phyloP scores from a whole-genome alignment of 2,888 invertebrate species.

The Isotomurus palustris region DNA sequence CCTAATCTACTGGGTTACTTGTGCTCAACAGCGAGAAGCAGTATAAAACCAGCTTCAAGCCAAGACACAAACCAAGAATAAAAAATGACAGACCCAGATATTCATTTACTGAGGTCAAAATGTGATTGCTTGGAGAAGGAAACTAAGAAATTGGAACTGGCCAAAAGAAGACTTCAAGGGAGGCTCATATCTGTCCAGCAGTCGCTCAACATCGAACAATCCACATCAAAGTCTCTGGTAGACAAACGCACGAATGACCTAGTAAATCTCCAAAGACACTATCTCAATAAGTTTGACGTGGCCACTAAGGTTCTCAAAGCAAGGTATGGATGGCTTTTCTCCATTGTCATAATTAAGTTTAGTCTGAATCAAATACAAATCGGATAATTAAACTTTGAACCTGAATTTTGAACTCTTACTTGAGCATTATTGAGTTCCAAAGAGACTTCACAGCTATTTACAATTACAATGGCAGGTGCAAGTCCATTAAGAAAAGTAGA shows the following conservation, averaged over 20 bases:
- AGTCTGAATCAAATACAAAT: too few species aligned
- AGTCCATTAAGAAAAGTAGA: too few species aligned
- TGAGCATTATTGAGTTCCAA: too few species aligned
- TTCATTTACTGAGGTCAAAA: conserved; percentile 28
- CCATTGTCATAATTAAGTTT: too few species aligned
- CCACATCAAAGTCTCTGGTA: conserved; percentile 12
- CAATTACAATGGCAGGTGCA: too few species aligned
- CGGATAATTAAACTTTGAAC: too few species aligned
- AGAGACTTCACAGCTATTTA: too few species aligned
- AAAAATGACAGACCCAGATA: conserved; percentile 26
- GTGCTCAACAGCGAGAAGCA: too few species aligned
- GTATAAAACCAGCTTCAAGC: too few species aligned
- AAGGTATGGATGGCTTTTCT: conserved; percentile 4
- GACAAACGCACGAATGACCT: conserved; percentile 17
- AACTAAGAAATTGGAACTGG: conserved; percentile 18
- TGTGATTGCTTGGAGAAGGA: conserved; percentile 38
- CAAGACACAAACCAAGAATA: too few species aligned
- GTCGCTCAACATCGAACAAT: conserved; percentile 18
- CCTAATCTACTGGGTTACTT: too few species aligned
- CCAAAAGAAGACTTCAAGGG: conserved; percentile 29
- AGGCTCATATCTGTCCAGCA: conserved; percentile 23
- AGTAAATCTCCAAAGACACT: conserved; percentile 19
- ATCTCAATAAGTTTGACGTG: conserved; percentile 24
- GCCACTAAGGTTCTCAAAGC: conserved; percentile 33
- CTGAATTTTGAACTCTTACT: too few species aligned